Evolutionary conservation across 2,113 vertebrate genomes (phyloP), one percentile per base, ranked within the genome.

Genomic region (Leptodactylus fuscus): DNA sequence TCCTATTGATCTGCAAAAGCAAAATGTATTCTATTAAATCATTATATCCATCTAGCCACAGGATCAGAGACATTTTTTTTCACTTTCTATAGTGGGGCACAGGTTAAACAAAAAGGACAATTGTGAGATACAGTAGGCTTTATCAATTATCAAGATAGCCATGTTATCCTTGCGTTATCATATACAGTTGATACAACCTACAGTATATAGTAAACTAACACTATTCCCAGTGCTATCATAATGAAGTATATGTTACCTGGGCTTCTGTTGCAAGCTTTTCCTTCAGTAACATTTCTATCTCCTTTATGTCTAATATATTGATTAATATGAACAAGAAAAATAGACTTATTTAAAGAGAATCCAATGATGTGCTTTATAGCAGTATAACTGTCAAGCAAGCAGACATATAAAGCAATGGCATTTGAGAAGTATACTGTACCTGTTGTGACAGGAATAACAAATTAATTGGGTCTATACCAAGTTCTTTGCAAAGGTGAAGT

Each of bases 401-500:
- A 94, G 92, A 93, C 93, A 94, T 93, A 94, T 93, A 93, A 88
- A 89, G 90, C 91, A 91, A 94, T 97, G 97, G 98, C 97, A 98
- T 96, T 94, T 97, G 95, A 97, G 96, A 98, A 96, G 95, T 93
- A 95, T 95, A 96, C 93, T 94, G 93, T 96, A 97, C 94, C 93
- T 97, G 96, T 96, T 97, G 97, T 98, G 98, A 98, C 97, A 98
- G 95, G 96, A 97, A 98, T 97, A 98, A 97, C 96, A 97, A 97
- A 99, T 98, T 99, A 99, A 99, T 99, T 99, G 98, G 97, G 96
- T 96, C 95, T 96, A 96, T 97, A 98, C 97, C 97, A 94, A 96
- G 96, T 97, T 96, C 94, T 96, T 96, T 97, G 95, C 96, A 98
- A 98, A 98, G 97, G 97, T 99, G 97, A 99, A 95, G 97, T 98